A percentile compares a stretch with the other conserved stretches of the same genome.
Conservation (phyloP, 2,797 vertebrate species). For the Thalassophryne amazonica region DNA sequence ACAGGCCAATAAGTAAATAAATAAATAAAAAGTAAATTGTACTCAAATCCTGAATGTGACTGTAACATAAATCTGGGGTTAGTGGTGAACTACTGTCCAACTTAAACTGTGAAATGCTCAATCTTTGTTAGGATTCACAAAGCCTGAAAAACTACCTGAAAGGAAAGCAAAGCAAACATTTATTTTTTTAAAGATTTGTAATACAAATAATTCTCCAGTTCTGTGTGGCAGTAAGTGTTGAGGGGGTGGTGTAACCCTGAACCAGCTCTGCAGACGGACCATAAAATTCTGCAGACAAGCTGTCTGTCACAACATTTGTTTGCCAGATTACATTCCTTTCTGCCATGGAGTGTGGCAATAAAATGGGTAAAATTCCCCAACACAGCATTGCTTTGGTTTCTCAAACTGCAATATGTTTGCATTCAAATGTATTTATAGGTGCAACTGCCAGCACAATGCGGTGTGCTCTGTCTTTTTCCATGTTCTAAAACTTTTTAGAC, state of each 20-base stretch:
- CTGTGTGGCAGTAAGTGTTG: constrained; percentile 27
- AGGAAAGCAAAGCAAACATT: constrained; percentile 9
- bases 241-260: constrained; percentile 47
- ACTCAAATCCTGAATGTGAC: too few relatives aligned
- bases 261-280: constrained; percentile 63
- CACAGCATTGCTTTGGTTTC: constrained; percentile 47
- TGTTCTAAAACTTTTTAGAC: constrained; percentile 71
- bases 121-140: constrained; percentile 29
- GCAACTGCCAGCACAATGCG: constrained; percentile 57
- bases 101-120: constrained; percentile 1
- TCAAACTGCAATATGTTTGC: constrained; percentile 67
- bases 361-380: constrained; percentile 68
- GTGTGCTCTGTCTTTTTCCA: constrained; percentile 27
- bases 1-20: too few relatives aligned
- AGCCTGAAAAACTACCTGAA: not conserved
- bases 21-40: too few relatives aligned
- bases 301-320: constrained; percentile 83
- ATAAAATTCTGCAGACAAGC: constrained; percentile 76
- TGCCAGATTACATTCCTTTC: constrained; percentile 80
- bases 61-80: constrained; percentile 2
- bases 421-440: constrained; percentile 66
- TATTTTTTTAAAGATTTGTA: not conserved
- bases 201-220: constrained; percentile 12
- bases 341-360: constrained; percentile 64
- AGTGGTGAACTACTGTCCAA: not conserved